These are phyloP conservation scores for Alfaro cultratus DNA, from an alignment of 2,797 vertebrate species.

Conservation along the genomic window DNA sequence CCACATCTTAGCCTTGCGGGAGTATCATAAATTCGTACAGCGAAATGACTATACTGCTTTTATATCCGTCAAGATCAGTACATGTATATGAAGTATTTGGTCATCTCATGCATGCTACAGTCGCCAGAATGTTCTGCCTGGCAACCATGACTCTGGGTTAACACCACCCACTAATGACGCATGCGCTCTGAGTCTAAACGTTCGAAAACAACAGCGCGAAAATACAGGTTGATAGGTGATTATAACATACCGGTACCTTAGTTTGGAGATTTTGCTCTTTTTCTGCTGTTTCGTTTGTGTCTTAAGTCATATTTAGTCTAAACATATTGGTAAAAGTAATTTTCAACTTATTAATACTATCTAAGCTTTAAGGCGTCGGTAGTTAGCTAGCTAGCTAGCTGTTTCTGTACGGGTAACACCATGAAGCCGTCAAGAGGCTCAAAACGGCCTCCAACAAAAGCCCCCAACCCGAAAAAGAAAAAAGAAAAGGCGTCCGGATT, in stretches of 20 bases:
- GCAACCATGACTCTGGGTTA: accelerated
- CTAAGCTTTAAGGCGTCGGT: neutral
- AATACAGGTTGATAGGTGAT: neutral
- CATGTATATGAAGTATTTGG: neutral
- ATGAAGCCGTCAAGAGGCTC: conserved; percentile 74
- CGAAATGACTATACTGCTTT: neutral
- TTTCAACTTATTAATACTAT: neutral
- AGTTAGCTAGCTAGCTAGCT: neutral
- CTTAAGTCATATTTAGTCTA: no score
- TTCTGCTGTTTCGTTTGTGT: neutral
- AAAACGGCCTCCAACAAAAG: conserved; percentile 48
- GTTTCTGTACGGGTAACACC: neutral
- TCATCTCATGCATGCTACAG: no score
- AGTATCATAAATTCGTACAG: neutral
- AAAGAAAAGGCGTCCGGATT: neutral
- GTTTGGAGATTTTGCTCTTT: accelerated
- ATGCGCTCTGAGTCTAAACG: conserved; percentile 8
- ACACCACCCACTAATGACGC: accelerated
- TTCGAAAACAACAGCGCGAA: conserved; percentile 57
- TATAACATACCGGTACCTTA: neutral
- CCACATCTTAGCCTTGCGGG: neutral
- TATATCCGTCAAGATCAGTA: neutral
- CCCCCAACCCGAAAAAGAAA: conserved; percentile 41
- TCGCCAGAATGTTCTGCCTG: neutral
- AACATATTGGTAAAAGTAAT: neutral